Conservation (phyloP, 2,113 vertebrate genomes). For the Himantopus leucocephalus region DNA sequence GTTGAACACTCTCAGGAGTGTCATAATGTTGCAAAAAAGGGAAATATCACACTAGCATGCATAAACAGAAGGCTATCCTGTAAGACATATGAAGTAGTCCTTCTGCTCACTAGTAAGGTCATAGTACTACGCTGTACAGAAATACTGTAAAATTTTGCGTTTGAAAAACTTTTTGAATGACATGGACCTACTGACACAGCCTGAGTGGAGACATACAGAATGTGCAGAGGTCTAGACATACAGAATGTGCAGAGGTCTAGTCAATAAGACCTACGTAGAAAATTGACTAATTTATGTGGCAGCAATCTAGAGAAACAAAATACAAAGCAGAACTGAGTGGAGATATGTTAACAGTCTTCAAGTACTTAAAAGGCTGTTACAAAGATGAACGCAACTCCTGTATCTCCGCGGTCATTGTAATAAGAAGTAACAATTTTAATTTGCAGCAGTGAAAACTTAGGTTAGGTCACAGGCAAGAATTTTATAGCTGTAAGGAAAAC, state of each 20-base stretch:
- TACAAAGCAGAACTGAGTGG: not conserved
- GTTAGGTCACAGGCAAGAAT: not conserved
- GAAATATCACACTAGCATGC: not conserved
- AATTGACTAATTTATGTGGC: not conserved
- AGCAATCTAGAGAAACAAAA: not conserved
- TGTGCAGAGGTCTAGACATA: not conserved
- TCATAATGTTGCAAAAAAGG: not conserved
- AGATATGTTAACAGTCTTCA: not conserved
- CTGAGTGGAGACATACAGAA: not conserved
- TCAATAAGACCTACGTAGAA: not conserved
- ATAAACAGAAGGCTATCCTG: not conserved
- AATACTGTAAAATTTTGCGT: not conserved
- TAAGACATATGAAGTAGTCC: not conserved
- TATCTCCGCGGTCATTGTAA: not conserved
- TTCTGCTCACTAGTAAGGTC: not conserved
- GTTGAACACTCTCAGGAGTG: not conserved
- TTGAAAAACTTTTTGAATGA: not conserved
- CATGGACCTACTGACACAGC: fast-evolving
- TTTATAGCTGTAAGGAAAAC: not conserved
- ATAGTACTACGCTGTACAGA: not conserved
- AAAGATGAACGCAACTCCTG: not conserved
- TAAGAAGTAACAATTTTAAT: not conserved
- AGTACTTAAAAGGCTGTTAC: not conserved
- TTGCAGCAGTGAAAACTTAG: not conserved
- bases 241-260: not conserved